Evolutionary conservation across 1,140 invertebrate genomes (phyloP).

Genomic region (Dreissena rostriformis): DNA sequence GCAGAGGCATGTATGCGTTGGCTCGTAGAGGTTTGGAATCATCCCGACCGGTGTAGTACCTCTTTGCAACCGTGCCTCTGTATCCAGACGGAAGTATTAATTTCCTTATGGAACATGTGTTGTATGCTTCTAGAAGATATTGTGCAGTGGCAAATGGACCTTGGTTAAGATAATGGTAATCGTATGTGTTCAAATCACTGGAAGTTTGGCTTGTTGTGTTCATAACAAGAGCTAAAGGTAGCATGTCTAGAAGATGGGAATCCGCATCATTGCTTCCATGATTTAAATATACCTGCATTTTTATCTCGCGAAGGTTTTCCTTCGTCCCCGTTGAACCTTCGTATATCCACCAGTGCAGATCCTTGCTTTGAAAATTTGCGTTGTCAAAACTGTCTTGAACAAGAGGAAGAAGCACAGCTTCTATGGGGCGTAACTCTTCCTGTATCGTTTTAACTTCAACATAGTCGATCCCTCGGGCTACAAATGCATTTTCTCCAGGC

Average conservation of each 20-base stretch:
- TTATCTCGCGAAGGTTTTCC: constrained; percentile 30
- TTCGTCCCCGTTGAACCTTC: constrained; percentile 46
- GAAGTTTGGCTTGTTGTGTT: constrained; percentile 9
- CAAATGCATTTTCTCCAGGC: constrained; percentile 33
- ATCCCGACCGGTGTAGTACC: constrained; percentile 31
- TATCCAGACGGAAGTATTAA: constrained; percentile 28
- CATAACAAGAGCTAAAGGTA: constrained; percentile 19
- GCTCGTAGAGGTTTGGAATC: background rate
- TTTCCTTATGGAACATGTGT: constrained; percentile 20
- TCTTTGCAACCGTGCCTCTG: constrained; percentile 13
- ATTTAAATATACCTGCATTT: constrained; percentile 28
- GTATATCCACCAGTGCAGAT: constrained; percentile 20
- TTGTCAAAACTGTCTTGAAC: constrained; percentile 47
- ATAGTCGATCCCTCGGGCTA: constrained; percentile 31
- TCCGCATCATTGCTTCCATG: background rate
- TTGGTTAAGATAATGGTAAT: constrained; percentile 52
- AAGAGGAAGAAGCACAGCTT: constrained; percentile 8
- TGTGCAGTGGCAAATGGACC: constrained; percentile 38
- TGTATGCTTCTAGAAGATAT: constrained; percentile 31
- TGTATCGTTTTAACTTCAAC: constrained; percentile 29
- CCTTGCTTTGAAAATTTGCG: constrained; percentile 11
- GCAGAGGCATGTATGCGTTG: constrained; percentile 23
- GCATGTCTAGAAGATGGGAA: constrained; percentile 8
- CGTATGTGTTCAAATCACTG: constrained; percentile 26
- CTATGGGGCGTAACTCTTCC: constrained; percentile 1